Base-by-base conservation (phyloP, 2,888 invertebrate genomes). In the Ormyrus labotus region DNA sequence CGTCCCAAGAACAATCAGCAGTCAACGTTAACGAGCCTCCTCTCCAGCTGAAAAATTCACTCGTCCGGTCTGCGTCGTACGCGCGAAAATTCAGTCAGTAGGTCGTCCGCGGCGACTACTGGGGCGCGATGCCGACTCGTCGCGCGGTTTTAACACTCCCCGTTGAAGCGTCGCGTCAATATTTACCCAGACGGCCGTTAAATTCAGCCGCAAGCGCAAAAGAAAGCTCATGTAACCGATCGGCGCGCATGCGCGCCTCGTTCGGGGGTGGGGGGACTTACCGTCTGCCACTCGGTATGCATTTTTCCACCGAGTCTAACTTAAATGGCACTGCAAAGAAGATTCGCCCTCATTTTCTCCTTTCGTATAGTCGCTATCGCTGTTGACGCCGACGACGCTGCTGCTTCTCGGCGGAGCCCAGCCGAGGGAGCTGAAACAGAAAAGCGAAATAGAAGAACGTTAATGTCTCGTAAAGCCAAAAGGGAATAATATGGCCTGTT, bases 211-310 rank as follows among this genome's bases (percentile, higher is more conserved):
- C 34, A 4, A 34, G 34, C 34, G 34, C 34, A 34, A 34, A 34
- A 4, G 34, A 34, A 34, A 34, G 34, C 34, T 34, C 34, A 3
- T 4, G 2, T 4, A 4, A 34, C 34, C 34, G 3, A 4, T 34
- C 3, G 34, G 4, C 5, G 67, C 48, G 48, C 11, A 11, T 55
- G 34, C 19, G 10, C 48, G 34, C 6, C 51, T 67, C 13, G 19
- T 45, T 48, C 45, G 47, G 9, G 45, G n/a, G 57, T 13, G 13
- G 13, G n/a, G 57, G 60, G 19, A 75, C 85, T 90, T 73, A 90
- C 90, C 89, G 87, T 89, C 74, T 89, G 89, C 90, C 90, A 90
- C 84, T 89, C 90, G 84, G 84, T 83, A 85, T 88, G 86, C 89
- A 89, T 89, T 81, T 86, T 87, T 79, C 67, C 65, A 75, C 80